Percentiles rank a stretch among this genome's conserved stretches.
Conservation (phyloP, 2,888 invertebrate species). For the Pyrgus malvae region DNA sequence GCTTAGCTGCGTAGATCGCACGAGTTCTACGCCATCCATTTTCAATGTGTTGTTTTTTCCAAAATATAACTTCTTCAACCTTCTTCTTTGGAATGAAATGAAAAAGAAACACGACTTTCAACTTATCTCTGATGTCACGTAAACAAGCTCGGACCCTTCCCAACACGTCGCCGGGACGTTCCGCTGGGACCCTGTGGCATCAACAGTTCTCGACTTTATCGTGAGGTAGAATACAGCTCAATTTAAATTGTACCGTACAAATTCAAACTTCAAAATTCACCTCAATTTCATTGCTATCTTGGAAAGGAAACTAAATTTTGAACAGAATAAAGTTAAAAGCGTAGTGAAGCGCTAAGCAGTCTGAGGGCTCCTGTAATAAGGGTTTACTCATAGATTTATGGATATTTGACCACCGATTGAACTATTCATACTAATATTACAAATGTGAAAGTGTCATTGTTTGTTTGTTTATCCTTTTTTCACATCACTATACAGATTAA, state of each 20-base stretch:
- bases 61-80: no score
- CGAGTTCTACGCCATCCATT: no score
- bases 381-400: no score
- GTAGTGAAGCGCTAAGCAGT: background rate
- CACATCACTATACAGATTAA: no score
- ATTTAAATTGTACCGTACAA: background rate
- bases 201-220: background rate
- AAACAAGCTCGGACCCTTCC: constrained; percentile 16
- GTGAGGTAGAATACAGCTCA: background rate
- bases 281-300: background rate
- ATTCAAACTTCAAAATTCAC: background rate
- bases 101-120: constrained; percentile 10
- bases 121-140: constrained; percentile 13
- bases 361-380: no score
- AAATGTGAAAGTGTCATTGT: no score
- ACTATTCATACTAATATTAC: no score
- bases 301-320: background rate
- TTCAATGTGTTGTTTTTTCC: no score
- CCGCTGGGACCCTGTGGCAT: background rate
- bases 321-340: background rate
- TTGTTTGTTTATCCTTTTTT: no score
- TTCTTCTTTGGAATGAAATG: no score
- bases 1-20: no score
- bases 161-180: constrained; percentile 1
- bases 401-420: no score